Conservation (phyloP, 2,113 vertebrate species). For the Herpetotheres cachinnans region DNA sequence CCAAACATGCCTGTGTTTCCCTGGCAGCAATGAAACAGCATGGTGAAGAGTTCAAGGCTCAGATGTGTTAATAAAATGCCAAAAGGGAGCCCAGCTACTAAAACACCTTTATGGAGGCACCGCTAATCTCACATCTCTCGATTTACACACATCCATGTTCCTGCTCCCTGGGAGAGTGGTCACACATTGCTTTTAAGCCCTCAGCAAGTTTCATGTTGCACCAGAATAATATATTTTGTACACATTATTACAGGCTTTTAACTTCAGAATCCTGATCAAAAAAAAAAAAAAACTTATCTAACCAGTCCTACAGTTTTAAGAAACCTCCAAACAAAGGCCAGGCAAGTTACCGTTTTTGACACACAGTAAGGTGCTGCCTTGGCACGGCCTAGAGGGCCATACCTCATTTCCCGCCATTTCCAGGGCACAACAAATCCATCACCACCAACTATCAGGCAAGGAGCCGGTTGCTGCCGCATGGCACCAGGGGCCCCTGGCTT, state of each 20-base stretch:
- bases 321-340: not conserved
- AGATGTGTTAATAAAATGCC: not conserved
- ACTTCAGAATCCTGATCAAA: not conserved
- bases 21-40: not conserved
- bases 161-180: no score
- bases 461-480: rapidly evolving
- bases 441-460: rapidly evolving
- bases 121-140: not conserved
- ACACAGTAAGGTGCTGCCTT: not conserved
- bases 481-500: not conserved
- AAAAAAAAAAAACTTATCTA: not conserved
- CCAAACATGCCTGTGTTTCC: not conserved
- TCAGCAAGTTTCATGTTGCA: not conserved
- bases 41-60: not conserved
- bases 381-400: not conserved
- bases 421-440: no score
- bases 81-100: not conserved
- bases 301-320: not conserved
- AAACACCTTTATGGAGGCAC: not conserved
- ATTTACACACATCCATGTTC: not conserved
- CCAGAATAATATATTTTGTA: not conserved
- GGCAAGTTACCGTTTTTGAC: not conserved
- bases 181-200: not conserved
- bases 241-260: not conserved
- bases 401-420: not conserved